Conservation (phyloP, 2,797 vertebrate species). For the Eulemur rubriventer region DNA sequence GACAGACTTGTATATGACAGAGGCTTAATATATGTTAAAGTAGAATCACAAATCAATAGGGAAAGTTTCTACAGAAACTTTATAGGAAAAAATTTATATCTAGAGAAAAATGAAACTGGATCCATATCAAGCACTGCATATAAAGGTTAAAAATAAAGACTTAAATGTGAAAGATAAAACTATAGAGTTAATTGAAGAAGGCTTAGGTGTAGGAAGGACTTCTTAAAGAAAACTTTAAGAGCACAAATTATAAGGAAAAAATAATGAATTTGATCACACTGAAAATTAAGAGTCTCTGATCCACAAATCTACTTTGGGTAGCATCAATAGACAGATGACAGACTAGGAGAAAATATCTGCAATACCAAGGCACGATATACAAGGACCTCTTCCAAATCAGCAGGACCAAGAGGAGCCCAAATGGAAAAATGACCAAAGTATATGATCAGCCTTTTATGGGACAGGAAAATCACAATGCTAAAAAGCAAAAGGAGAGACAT, state of each 20-base stretch:
- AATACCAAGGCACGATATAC: neutral
- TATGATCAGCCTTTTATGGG: neutral
- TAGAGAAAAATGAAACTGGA: neutral
- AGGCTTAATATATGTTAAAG: neutral
- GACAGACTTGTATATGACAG: neutral
- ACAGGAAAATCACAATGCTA: neutral
- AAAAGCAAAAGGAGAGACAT: neutral
- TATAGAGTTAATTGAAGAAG: neutral
- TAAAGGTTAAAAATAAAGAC: slow-evolving; percentile 3
- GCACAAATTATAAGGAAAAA: neutral
- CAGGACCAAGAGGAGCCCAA: neutral
- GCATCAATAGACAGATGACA: neutral
- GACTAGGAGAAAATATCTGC: neutral
- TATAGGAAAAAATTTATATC: neutral
- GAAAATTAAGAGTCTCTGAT: neutral
- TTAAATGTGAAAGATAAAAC: neutral
- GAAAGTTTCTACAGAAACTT: neutral
- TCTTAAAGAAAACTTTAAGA: neutral
- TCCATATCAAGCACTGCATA: neutral
- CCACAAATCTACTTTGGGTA: neutral
- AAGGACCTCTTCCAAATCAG: neutral
- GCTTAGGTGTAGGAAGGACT: neutral
- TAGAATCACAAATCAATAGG: neutral
- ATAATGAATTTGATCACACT: neutral
- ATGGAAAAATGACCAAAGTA: neutral